Evolutionary conservation across 1,140 invertebrate genomes (phyloP), one percentile per base, ranked within the genome.

Genomic region (Scaptodrosophila lebanonensis): DNA sequence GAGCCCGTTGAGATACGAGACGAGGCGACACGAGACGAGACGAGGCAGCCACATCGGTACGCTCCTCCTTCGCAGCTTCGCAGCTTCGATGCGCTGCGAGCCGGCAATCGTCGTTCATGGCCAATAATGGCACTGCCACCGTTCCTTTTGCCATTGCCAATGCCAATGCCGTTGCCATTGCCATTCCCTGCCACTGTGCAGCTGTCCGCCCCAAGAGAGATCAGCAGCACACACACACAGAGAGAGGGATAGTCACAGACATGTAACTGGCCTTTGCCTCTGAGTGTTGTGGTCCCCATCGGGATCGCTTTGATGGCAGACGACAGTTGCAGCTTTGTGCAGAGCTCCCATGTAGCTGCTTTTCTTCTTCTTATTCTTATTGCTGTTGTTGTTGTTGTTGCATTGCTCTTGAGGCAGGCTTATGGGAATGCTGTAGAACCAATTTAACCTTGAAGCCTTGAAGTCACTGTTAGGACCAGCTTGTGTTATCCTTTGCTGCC

Each of bases 101-200:
- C 13, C 20, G 17, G 13, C 51, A 38, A 33, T 33, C 5, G 22
- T 48, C 66, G 45, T 54, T 76, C 62, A 62, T 42, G 62, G 72
- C 57, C 72, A 71, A 77, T 77, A 72, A 62, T 72, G 59, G 50
- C 54, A 59, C 38, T 72, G 68, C 61, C 66, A 72, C 61, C 44
- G 72, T 65, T 63, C 61, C 44, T 72, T 65, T 63, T 47, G 59
- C 66, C 64, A 62, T 50, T 58, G 70, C 70, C 70, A 76, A n/a
- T n/a, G n/a, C n/a, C n/a, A n/a, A n/a, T n/a, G n/a, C n/a, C n/a
- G n/a, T n/a, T n/a, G n/a, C n/a, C n/a, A n/a, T n/a, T n/a, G n/a
- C 70, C 15, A 47, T 50, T 53, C 40, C 17, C 8, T 4, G 32
- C 12, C 8, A 33, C 32, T n/a, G 72, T 64, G 30, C 72, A 67